Conservation (phyloP, 1,140 invertebrate genomes). For the Sitobion miscanthi region DNA sequence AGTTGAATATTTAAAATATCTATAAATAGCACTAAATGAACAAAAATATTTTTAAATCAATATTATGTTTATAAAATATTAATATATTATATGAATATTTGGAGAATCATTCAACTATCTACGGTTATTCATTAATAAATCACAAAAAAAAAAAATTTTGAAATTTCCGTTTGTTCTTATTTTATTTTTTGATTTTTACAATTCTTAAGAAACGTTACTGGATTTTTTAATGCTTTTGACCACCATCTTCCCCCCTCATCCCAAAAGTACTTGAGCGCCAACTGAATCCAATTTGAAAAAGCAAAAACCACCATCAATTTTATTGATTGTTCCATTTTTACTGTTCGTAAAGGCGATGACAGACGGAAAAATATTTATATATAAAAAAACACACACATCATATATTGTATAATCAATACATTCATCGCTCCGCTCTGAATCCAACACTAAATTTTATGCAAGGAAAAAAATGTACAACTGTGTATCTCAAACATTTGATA, state of each 20-base stretch:
- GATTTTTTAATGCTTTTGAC: background rate
- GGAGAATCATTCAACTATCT: too few relatives aligned
- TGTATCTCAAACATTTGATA: slow-evolving; percentile 1
- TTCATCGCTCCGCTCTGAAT: background rate
- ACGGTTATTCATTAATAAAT: too few relatives aligned
- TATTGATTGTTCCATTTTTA: background rate
- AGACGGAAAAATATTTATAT: background rate
- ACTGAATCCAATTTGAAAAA: background rate
- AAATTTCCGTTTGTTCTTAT: background rate
- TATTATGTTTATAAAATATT: too few relatives aligned
- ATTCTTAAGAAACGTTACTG: background rate
- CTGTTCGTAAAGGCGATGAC: background rate
- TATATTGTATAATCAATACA: background rate
- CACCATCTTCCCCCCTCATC: too few relatives aligned
- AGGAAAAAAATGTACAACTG: background rate
- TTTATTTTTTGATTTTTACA: too few relatives aligned
- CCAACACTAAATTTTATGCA: background rate
- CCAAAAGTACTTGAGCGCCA: background rate
- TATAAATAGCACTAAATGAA: too few relatives aligned
- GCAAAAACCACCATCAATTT: background rate
- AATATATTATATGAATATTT: too few relatives aligned
- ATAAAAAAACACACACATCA: background rate
- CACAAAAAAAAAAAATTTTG: too few relatives aligned
- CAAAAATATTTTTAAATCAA: too few relatives aligned
- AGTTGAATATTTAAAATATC: too few relatives aligned